Evolutionary conservation across 2,888 invertebrate species (phyloP).

Genomic region (Drosophila fulvimacula): DNA sequence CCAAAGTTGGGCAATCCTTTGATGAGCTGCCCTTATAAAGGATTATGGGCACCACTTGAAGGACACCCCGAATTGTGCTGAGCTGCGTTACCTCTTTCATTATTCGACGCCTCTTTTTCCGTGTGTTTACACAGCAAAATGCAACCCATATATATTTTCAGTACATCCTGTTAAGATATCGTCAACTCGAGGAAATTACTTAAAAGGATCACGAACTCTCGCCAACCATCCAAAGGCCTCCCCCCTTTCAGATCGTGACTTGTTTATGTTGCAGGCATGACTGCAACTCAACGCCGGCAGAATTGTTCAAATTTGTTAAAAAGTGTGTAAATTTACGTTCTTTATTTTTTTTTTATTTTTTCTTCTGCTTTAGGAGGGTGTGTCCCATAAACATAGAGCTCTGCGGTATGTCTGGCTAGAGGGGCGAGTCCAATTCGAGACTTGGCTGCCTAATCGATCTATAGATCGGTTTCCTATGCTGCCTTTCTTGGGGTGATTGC

Average conservation of each 20-base stretch:
- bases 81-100: constrained; percentile 29
- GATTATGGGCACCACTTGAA: constrained; percentile 63
- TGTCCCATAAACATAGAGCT: constrained; percentile 74
- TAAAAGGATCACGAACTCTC: constrained; percentile 77
- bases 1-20: constrained; percentile 61
- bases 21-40: constrained; percentile 64
- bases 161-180: constrained; percentile 63
- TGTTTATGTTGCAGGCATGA: constrained; percentile 79
- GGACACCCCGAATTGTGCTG: constrained; percentile 41
- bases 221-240: not conserved
- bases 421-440: constrained; percentile 39
- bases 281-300: constrained; percentile 68
- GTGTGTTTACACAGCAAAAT: constrained; percentile 77
- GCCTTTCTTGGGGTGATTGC: constrained; percentile 71
- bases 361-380: constrained; percentile 59
- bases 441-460: constrained; percentile 75
- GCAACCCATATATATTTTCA: constrained; percentile 66
- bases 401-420: constrained; percentile 59
- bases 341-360: constrained; percentile 29
- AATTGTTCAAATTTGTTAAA: constrained; percentile 75
- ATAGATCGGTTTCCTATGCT: constrained; percentile 51
- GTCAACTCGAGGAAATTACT: constrained; percentile 71
- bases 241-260: constrained; percentile 60
- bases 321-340: constrained; percentile 77
- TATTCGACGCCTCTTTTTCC: constrained; percentile 65